These are phyloP conservation scores for Argya squamiceps DNA, from an alignment of 2,797 vertebrate species.

Conservation along the genomic window DNA sequence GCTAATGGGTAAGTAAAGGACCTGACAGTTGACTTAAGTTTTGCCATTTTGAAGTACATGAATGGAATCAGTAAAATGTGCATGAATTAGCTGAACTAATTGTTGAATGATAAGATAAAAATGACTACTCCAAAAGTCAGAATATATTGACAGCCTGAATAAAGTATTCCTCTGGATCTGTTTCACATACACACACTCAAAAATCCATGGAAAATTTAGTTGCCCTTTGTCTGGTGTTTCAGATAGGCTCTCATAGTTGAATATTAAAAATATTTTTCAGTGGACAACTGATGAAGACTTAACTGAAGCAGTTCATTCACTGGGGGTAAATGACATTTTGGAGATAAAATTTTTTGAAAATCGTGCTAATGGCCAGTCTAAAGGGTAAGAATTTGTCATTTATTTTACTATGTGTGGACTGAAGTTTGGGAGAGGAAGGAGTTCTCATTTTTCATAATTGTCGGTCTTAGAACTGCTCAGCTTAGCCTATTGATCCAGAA, in stretches of 20 bases:
- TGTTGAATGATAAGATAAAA: not conserved
- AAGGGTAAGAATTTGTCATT: conserved; percentile 85
- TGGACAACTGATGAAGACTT: conserved; percentile 99
- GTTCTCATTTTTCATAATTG: not conserved
- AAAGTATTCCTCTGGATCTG: not conserved
- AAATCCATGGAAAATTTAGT: not conserved
- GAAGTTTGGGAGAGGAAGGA: not conserved
- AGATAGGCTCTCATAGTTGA: conserved; percentile 26
- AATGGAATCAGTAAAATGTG: not conserved
- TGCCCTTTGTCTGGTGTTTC: not conserved
- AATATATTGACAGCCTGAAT: not conserved
- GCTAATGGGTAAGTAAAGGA: not conserved
- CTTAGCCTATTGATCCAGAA: not conserved
- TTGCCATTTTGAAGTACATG: not conserved
- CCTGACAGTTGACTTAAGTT: not conserved
- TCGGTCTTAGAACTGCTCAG: not conserved
- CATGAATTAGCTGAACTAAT: not conserved
- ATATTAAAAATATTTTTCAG: conserved; percentile 78
- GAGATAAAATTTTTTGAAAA: conserved; percentile 99
- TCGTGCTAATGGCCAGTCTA: conserved; percentile 96
- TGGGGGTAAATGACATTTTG: conserved; percentile 95
- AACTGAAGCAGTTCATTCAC: conserved; percentile 93
- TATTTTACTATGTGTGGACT: not conserved
- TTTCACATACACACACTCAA: not conserved
- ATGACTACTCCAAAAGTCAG: not conserved